Evolutionary conservation across 2,113 vertebrate species (phyloP), one percentile per base, ranked within the genome.

Genomic region (Poeciliopsis turrubarensis): DNA sequence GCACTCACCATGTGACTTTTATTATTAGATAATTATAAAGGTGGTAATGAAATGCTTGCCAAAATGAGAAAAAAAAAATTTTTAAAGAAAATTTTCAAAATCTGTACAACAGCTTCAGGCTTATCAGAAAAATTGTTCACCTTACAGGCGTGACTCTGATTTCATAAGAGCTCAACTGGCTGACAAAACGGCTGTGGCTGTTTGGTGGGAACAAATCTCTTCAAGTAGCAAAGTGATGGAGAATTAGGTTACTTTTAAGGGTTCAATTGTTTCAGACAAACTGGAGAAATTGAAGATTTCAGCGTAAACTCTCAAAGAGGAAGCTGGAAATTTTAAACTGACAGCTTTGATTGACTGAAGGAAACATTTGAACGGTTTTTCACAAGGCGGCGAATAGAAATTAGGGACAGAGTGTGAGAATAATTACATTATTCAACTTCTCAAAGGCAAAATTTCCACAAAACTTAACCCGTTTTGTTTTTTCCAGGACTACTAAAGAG

Each of bases 151-250:
- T 44, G 15, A 44, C 41, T 30, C 11, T 7, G 22, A 26, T 79
- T 54, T 2, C 54, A 84, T 81, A 74, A 81, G 37, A 81, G 62
- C 75, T 77, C 67, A 71, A 73, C 37, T 72, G 5, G 0, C 31
- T 71, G 37, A 64, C 63, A 54, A 69, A 72, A 60, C 8, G 0
- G 27, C 54, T 25, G 62, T 34, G 31, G 65, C 34, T 37, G 61
- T 78, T 67, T 26, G 5, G 62, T 34, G 26, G 67, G 54, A 57
- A 57, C 25, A 57, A 57, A n/a, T 25, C 25, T n/a, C 51, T 57
- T n/a, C 51, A 57, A 57, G 51, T 11, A 25, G 51, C 51, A 57
- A 57, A 57, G 51, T n/a, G 51, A 6, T 7, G 2, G 51, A 57
- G 51, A 10, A 57, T 10, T 57, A 10, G 22, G 51, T 9, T n/a